Base-by-base conservation (phyloP, 2,797 vertebrate species). In the Phaenicophaeus curvirostris region DNA sequence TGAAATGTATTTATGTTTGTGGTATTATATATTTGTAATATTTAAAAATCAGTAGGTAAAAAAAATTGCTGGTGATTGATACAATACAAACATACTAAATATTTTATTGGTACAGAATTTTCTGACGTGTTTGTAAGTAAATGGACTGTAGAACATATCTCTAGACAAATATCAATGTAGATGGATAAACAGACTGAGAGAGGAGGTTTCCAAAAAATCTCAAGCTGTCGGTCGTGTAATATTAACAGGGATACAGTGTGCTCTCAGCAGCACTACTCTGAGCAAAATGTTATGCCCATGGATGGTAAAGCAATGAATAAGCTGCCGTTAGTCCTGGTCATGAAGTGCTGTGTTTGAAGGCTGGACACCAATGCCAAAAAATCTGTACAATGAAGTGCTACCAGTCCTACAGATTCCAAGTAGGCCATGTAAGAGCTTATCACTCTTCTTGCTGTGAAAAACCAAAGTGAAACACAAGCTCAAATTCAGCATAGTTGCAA, bases 251-350 rank as follows among this genome's bases (percentile, higher is more conserved):
- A 91, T 93, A 80, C 54, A 62, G 65, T 44, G 87, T 80, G 79
- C 75, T 83, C 94, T 86, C 96, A 94, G 96, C 96, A 97, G 95
- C 53, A 86, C 61, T 12, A 41, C 90, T 90, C 7, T 0, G 68
- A 92, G 94, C 3, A 12, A 93, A 86, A 73, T 65, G 46, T 94
- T 96, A 97, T 98, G 97, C 96, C 98, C 98, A 97, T 97, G 97
- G 97, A 98, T 98, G 98, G 98, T 97, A 97, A 97, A 94, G 94
- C 96, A 93, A 95, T 74, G 96, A 95, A 89, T 72, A 92, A 72
- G 46, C 85, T 82, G 33, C 39, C 33, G 30, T 89, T 82, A 97
- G 93, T 95, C 91, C 94, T 69, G 84, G 79, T 92, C 11, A 0
- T n/a, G 89, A 92, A 93, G 74, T 4, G 19, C 18, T 69, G 67